phyloP scores from a whole-genome alignment of 2,113 vertebrate genomes.

The Vulpes vulpes region DNA sequence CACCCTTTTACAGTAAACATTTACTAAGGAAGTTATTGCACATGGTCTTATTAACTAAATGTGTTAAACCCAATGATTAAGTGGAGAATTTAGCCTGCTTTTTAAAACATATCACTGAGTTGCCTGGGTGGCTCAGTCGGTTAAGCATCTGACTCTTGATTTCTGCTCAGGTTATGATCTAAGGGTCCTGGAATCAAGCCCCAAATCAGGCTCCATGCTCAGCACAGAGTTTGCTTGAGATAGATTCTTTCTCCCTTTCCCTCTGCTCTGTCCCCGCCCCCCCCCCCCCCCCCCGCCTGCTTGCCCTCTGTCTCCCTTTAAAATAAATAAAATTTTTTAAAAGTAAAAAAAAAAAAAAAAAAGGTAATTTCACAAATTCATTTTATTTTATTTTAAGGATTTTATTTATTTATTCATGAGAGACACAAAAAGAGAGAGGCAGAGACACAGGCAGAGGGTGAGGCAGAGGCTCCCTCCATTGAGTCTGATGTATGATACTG shows the following conservation, averaged over 20 bases:
- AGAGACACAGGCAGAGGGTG: too few relatives aligned
- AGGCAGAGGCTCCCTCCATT: too few relatives aligned
- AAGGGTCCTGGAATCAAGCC: neutral
- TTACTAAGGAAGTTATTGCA: conserved; percentile 3
- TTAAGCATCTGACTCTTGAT: neutral
- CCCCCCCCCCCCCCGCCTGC: neutral
- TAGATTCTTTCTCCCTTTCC: neutral
- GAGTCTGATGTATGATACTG: too few relatives aligned
- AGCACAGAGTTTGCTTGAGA: neutral
- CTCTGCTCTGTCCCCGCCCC: neutral
- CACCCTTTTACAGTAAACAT: neutral
- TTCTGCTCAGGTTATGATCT: neutral
- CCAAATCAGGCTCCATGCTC: neutral
- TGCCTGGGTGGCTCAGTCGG: neutral
- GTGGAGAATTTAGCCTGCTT: neutral
- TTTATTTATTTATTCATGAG: too few relatives aligned
- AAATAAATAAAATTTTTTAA: neutral
- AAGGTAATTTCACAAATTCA: neutral
- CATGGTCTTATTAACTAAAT: neutral
- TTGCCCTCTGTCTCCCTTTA: neutral
- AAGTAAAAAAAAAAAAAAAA: neutral
- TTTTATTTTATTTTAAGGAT: too few relatives aligned
- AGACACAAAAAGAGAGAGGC: too few relatives aligned
- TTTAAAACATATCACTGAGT: neutral
- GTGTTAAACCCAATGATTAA: conserved; percentile 42